Base-by-base conservation (phyloP, 2,113 vertebrate species). In the Ornithorhynchus anatinus region DNA sequence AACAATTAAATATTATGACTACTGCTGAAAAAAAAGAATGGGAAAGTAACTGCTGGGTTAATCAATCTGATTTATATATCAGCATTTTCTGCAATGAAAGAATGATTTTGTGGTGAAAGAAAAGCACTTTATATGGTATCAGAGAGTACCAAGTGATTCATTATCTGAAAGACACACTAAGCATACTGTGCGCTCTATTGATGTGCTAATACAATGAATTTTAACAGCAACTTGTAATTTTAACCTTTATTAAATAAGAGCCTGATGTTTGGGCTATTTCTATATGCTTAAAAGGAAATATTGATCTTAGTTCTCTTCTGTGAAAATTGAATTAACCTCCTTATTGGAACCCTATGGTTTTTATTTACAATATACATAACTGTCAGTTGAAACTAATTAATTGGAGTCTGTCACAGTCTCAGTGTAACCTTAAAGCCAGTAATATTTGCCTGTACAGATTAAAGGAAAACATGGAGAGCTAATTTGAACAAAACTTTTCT, bases 381-480 rank as follows among this genome's bases (percentile, higher is more conserved):
- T 65, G 25, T 42, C 39, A 79, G 66, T 7, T 71, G 37, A 48
- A 79, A 43, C 25, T 78, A 81, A 82, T 79, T 82, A 76, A 79
- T 19, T 77, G 32, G 40, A 82, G 69, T 56, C 59, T 71, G 23
- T 39, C 29, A 57, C 20, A 52, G 17, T 74, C 75, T 57, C 58
- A 81, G 51, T 79, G 32, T 31, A 81, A 80, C 47, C 51, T 80
- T 82, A 76, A 63, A 2, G 0, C n/a, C 56, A 72, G 13, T 40
- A 66, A 31, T 63, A 77, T 57, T 74, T 78, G 22, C 50, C 67
- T 61, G 38, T 17, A 31, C 17, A 72, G 48, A 80, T 84, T 72
- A 84, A 88, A 85, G 50, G 27, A 73, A 83, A 91, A 69, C 16
- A 71, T 2, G 13, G 48, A 58, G 17, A 72, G 16, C 59, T 73